Percentiles rank a stretch among this genome's conserved stretches.
phyloP scores from a whole-genome alignment of 2,888 invertebrate genomes.

The Autographa gamma region DNA sequence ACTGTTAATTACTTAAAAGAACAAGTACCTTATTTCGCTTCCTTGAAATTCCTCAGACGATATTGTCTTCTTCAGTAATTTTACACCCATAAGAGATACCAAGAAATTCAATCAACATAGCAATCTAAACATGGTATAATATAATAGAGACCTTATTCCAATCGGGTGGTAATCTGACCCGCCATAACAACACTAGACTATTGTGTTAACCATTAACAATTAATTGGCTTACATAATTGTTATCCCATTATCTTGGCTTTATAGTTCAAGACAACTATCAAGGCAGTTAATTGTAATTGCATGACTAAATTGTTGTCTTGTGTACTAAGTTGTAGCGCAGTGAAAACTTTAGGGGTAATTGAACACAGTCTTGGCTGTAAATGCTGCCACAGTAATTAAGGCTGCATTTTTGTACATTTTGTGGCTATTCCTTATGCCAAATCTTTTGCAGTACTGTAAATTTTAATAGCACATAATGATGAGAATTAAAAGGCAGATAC shows the following conservation, averaged over 20 bases:
- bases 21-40: too few relatives aligned
- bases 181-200: not conserved
- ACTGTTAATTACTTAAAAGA: too few relatives aligned
- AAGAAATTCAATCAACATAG: not conserved
- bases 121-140: not conserved
- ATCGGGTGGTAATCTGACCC: not conserved
- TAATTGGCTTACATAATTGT: slow-evolving; percentile 30
- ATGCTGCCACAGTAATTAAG: too few relatives aligned
- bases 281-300: slow-evolving; percentile 15
- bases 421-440: too few relatives aligned
- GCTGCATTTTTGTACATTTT: too few relatives aligned
- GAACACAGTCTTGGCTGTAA: not conserved
- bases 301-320: not conserved
- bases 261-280: slow-evolving; percentile 21
- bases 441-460: too few relatives aligned
- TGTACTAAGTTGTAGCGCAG: not conserved
- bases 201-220: slow-evolving; percentile 9
- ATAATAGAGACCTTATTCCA: not conserved
- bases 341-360: slow-evolving; percentile 4
- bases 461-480: too few relatives aligned
- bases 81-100: not conserved
- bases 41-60: too few relatives aligned
- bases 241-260: slow-evolving; percentile 28
- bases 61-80: too few relatives aligned
- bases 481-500: too few relatives aligned